Percentiles rank a stretch among this genome's conserved stretches.
Conservation (phyloP, 2,888 invertebrate genomes). For the Bombylius major region DNA sequence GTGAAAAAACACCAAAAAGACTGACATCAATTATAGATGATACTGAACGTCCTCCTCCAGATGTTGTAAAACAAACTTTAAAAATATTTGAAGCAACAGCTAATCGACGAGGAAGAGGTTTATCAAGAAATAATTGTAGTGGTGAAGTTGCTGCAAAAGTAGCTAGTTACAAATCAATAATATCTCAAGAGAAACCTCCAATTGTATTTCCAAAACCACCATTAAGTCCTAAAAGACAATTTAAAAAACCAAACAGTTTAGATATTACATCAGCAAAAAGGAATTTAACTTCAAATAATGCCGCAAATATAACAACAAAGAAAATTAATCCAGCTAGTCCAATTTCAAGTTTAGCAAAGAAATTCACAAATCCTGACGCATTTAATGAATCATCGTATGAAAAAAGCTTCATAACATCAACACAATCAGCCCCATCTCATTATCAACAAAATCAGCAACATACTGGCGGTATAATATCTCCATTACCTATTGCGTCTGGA, state of each 20-base stretch:
- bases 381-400: slow-evolving; percentile 11
- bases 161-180: slow-evolving; percentile 49
- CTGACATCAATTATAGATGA: slow-evolving; percentile 53
- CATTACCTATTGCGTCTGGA: background rate
- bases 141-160: slow-evolving; percentile 51
- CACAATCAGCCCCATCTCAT: too few species aligned
- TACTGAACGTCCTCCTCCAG: slow-evolving; percentile 73
- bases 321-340: slow-evolving; percentile 12
- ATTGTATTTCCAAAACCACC: slow-evolving; percentile 40
- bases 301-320: slow-evolving; percentile 8
- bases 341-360: slow-evolving; percentile 11
- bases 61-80: slow-evolving; percentile 75
- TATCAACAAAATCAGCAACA: background rate
- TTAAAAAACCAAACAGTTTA: slow-evolving; percentile 17
- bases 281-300: background rate
- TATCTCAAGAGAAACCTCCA: slow-evolving; percentile 45
- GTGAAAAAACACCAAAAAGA: slow-evolving; percentile 40
- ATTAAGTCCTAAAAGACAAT: slow-evolving; percentile 24
- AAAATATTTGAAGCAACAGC: slow-evolving; percentile 68
- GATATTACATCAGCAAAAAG: slow-evolving; percentile 11
- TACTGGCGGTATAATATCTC: background rate
- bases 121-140: slow-evolving; percentile 32
- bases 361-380: slow-evolving; percentile 3
- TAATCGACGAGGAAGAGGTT: slow-evolving; percentile 40
- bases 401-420: slow-evolving; percentile 2